A percentile compares a stretch with the other conserved stretches of the same genome.
Evolutionary conservation across 2,888 invertebrate genomes (phyloP).

Genomic region (Trisateles emortualis): DNA sequence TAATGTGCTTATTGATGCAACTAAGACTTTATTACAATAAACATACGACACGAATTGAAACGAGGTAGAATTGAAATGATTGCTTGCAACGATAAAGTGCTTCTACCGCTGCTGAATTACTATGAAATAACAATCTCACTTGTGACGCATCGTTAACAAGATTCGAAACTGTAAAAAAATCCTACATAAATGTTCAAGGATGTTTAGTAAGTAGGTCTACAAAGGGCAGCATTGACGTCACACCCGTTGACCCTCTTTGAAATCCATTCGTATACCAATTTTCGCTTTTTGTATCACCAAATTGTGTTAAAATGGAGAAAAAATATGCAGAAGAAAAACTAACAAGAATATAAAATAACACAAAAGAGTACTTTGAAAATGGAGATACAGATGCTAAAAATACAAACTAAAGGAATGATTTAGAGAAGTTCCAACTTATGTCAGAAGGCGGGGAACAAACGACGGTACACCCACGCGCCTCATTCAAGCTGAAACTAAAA

Average conservation of each 20-base stretch:
- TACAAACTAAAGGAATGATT: constrained; percentile 27
- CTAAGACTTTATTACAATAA: constrained; percentile 19
- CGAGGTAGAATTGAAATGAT: constrained; percentile 9
- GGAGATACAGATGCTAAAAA: constrained; percentile 25
- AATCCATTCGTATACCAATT: constrained; percentile 49
- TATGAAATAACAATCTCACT: not conserved
- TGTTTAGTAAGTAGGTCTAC: constrained; percentile 9
- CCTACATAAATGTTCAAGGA: constrained; percentile 11
- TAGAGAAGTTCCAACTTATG: constrained; percentile 34
- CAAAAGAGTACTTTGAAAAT: constrained; percentile 7
- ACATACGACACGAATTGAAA: constrained; percentile 18
- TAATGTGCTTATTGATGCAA: constrained; percentile 22
- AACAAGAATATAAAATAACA: constrained; percentile 7
- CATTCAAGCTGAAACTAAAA: constrained; percentile 72
- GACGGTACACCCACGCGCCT: constrained; percentile 65
- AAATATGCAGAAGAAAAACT: not conserved
- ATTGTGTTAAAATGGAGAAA: constrained; percentile 13
- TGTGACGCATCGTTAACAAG: not conserved
- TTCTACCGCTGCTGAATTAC: constrained; percentile 4
- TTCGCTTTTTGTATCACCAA: constrained; percentile 41
- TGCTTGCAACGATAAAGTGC: constrained; percentile 21
- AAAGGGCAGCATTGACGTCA: constrained; percentile 56
- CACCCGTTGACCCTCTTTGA: constrained; percentile 59
- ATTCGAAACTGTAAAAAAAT: not conserved
- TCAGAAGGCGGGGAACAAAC: constrained; percentile 54